Conservation (phyloP, 2,888 invertebrate genomes). For the Pollenia angustigena region DNA sequence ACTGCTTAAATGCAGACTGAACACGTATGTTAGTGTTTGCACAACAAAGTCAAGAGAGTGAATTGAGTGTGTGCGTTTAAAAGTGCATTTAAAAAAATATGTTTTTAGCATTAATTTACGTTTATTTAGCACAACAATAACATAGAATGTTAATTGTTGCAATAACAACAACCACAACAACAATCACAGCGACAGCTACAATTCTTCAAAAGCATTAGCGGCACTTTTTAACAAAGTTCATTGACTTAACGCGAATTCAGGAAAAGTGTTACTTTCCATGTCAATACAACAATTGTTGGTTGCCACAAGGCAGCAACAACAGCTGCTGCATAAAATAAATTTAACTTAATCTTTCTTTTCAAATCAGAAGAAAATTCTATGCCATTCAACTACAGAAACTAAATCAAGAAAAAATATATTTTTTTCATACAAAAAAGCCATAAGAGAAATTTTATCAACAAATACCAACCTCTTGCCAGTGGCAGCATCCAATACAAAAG, state of each 20-base stretch:
- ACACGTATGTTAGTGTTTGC: conserved; percentile 28
- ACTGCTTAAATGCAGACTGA: conserved; percentile 22
- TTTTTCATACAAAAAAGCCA: conserved; percentile 8
- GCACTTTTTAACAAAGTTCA: conserved; percentile 48
- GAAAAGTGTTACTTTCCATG: conserved; percentile 70
- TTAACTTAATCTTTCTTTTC: conserved; percentile 11
- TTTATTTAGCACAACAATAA: conserved; percentile 64
- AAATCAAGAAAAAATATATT: conserved; percentile 29
- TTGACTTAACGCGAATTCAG: conserved; percentile 49
- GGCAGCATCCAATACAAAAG: conserved; percentile 84
- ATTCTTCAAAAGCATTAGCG: conserved; percentile 38
- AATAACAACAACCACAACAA: conserved; percentile 36
- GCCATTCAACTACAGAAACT: conserved; percentile 47
- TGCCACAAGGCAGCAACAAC: not conserved
- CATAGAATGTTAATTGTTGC: conserved; percentile 61
- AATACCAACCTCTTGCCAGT: conserved; percentile 82
- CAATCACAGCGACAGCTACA: conserved; percentile 1
- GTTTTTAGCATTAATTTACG: conserved; percentile 74
- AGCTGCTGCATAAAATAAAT: not conserved
- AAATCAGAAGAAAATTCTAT: conserved; percentile 48
- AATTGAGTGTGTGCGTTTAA: conserved; percentile 19
- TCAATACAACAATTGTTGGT: conserved; percentile 29
- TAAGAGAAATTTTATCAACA: conserved; percentile 46
- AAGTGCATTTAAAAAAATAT: conserved; percentile 58
- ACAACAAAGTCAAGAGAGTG: not conserved